Conservation (phyloP, 2,888 invertebrate genomes). For the Noctua janthina region DNA sequence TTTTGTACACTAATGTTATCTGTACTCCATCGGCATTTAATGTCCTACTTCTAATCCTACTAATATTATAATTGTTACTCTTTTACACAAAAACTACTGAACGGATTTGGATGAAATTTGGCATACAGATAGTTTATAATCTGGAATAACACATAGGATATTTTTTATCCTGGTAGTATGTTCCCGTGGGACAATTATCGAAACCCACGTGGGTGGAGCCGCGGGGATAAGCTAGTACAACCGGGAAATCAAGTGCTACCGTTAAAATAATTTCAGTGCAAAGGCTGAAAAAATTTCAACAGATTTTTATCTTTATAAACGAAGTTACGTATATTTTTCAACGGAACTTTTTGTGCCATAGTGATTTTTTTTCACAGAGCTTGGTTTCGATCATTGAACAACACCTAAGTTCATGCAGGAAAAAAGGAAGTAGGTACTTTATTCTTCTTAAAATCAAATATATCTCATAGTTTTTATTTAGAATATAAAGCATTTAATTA, state of each 20-base stretch:
- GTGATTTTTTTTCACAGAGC: not conserved
- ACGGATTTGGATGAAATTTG: too few relatives aligned
- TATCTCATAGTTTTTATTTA: not conserved
- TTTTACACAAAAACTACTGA: too few relatives aligned
- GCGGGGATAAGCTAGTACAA: too few relatives aligned
- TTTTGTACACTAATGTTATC: not conserved
- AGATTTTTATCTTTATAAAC: slow-evolving; percentile 33
- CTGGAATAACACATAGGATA: too few relatives aligned
- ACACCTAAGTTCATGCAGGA: not conserved
- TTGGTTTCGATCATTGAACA: not conserved
- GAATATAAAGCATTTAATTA: not conserved
- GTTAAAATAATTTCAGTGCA: slow-evolving; percentile 30
- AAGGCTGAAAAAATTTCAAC: slow-evolving; percentile 9
- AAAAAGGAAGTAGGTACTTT: not conserved
- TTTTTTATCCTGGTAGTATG: too few relatives aligned
- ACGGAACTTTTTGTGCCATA: not conserved
- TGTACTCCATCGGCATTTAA: not conserved
- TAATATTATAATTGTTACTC: too few relatives aligned
- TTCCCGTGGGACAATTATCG: too few relatives aligned
- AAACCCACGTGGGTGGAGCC: too few relatives aligned
- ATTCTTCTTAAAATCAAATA: not conserved
- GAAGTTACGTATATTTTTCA: not conserved
- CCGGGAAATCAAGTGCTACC: slow-evolving; percentile 25
- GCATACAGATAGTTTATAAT: too few relatives aligned
- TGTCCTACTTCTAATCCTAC: too few relatives aligned